Base-by-base conservation (phyloP, 2,113 vertebrate genomes). In the Neogobius melanostomus region DNA sequence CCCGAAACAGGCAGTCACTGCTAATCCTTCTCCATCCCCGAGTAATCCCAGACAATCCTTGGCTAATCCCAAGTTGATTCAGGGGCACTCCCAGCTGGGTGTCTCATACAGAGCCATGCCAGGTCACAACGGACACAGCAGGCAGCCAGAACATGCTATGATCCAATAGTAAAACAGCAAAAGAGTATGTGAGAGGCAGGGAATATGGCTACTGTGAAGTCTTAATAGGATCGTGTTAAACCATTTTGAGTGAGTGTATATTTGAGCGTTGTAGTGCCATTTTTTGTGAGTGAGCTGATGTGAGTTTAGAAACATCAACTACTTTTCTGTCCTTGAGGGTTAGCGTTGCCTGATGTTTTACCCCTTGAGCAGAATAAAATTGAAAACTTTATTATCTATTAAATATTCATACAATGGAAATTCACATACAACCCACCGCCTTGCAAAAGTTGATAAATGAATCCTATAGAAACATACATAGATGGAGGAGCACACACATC, bases 1-100 rank as follows among this genome's bases (percentile, higher is more conserved):
- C 89, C 90, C 75, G 83, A 92, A 93, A 91, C 91, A 91, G 87
- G 86, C 92, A 92, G 89, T 92, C 90, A 87, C 80, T 83, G 83
- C 82, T 93, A 93, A 93, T 92, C 91, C 88, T 81, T 69, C 79
- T 91, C 89, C 87, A 92, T 91, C 88, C 87, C 89, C 36, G 80
- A 80, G 88, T 91, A 93, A 93, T 93, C 92, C 89, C 87, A 87
- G 87, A 91, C 90, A 92, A 93, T 91, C 90, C 91, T 80, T 77
- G 86, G 90, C 85, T 92, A 93, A 93, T 92, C 92, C 92, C 86
- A 79, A 88, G 83, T 90, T 91, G 90, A 92, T 91, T 93, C 91
- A 81, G 89, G 86, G 90, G 88, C 91, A 91, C 90, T 90, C 89
- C 89, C 88, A 91, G 87, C 86, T 91, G 90, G 91, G 90, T 82